Base-by-base conservation (phyloP, 2,797 vertebrate genomes). In the Propithecus deckenii region DNA sequence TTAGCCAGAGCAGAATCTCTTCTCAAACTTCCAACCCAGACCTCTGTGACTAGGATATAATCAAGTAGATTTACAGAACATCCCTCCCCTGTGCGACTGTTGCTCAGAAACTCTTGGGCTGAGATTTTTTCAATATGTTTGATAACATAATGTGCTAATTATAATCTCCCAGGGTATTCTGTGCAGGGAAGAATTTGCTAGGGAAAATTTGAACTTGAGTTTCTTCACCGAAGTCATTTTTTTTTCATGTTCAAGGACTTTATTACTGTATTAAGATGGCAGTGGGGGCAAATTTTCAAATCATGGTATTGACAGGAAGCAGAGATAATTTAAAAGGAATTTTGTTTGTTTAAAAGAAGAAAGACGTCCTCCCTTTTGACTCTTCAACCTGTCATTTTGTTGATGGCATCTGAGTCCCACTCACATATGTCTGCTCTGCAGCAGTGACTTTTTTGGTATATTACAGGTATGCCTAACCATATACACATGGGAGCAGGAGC, bases 401-500 rank as follows among this genome's bases (percentile, higher is more conserved):
- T 94, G 63, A 41, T 92, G 46, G 9, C 71, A 59, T 88, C 43
- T 91, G 28, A 91, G 71, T 95, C 46, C 13, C 38, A 15, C 61
- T 92, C 15, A 50, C 7, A 28, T 59, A 35, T 35, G 11, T 93
- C 23, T 95, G 25, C 52, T 57, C 63, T 92, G 30, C 52, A 93
- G 15, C 81, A 15, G 22, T 97, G 92, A 94, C 65, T 55, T 79
- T 97, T 91, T 85, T 90, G 59, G 12, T 98, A 3, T 96, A 3
- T 97, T 97, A 72, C 95, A 99, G 99, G 99, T 92, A 98, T 99
- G 97, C 99, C 99, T 3, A 99, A 98, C 98, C 98, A 99, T 69
- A 95, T 99, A 97, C 99, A 99, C 98, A 98, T 99, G 97, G 98
- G 99, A 95, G 95, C 98, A 5, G 99, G 96, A 95, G 98, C 98